These are phyloP conservation scores for Dasyprocta punctata DNA, from an alignment of 2,113 vertebrate genomes.

Conservation along the genomic window DNA sequence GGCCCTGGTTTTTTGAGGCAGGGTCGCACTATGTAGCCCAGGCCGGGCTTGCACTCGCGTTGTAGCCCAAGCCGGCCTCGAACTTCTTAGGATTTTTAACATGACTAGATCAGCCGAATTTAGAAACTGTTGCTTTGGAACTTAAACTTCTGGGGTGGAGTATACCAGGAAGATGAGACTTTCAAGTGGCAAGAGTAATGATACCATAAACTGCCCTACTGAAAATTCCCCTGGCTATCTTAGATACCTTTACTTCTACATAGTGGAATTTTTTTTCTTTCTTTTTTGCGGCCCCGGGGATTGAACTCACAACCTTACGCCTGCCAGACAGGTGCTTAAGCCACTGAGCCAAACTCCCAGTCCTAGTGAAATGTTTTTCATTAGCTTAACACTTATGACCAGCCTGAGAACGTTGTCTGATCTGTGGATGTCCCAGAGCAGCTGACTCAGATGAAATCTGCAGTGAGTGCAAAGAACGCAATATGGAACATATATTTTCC, in stretches of 20 bases:
- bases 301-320: no score
- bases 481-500: not conserved
- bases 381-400: not conserved
- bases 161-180: not conserved
- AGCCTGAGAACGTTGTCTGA: not conserved
- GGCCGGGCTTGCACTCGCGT: no score
- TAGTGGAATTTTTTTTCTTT: no score
- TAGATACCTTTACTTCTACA: not conserved
- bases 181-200: not conserved
- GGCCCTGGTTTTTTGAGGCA: no score
- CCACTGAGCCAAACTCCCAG: no score
- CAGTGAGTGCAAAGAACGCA: not conserved
- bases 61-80: no score
- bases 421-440: not conserved
- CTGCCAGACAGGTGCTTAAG: no score
- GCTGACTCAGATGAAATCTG: not conserved
- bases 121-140: conserved; percentile 24
- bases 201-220: not conserved
- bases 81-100: not conserved
- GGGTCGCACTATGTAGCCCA: no score
- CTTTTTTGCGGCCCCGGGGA: no score
- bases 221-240: not conserved
- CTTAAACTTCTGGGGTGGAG: not conserved
- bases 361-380: not conserved
- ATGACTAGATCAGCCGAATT: not conserved